Base-by-base conservation (phyloP, 2,797 vertebrate genomes). In the Florisuga fusca region DNA sequence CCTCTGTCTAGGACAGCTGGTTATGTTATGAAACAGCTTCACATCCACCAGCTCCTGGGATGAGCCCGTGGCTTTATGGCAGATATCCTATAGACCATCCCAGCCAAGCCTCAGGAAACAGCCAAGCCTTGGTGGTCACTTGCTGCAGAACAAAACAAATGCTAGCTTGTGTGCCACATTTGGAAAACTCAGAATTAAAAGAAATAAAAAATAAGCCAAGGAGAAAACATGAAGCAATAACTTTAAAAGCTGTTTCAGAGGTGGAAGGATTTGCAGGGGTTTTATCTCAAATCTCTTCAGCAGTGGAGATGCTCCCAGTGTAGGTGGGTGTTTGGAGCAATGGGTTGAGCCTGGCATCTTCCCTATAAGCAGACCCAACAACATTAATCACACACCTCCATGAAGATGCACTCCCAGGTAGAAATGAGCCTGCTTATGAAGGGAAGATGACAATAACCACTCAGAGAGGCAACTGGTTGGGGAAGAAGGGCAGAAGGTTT, bases 381-480 rank as follows among this genome's bases (percentile, higher is more conserved):
- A 48, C 0, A 1, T 43, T 12, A 50, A 62, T 33, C 14, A 12
- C 46, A 50, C 15, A 3, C 36, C 62, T 26, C 43, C 33, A 4
- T 9, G 38, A 58, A 50, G 26, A 53, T 2, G 3, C 0, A 0
- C 16, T 50, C 48, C 50, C 1, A 2, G 25, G 67, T 53, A 43
- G 78, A 59, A 89, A 62, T 1, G 7, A 89, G 53, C 31, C 55
- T 22, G 8, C n/a, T 82, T 22, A 17, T 8, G 1, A 1, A 4
- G 68, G 62, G 21, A 66, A 63, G 54, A 53, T 0, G 2, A 14
- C 1, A 1, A 29, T 0, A 7, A 34, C 16, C 1, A 0, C 55
- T 25, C 2, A 3, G 19, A 50, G n/a, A 67, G 48, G 43, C 1
- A 2, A 20, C 20, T 33, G 55, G 43, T 4, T 2, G 1, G 20